Percentiles rank a stretch among this genome's conserved stretches.
These are phyloP conservation scores for Nephotettix cincticeps DNA, from an alignment of 1,140 invertebrate genomes.

Conservation along the genomic window DNA sequence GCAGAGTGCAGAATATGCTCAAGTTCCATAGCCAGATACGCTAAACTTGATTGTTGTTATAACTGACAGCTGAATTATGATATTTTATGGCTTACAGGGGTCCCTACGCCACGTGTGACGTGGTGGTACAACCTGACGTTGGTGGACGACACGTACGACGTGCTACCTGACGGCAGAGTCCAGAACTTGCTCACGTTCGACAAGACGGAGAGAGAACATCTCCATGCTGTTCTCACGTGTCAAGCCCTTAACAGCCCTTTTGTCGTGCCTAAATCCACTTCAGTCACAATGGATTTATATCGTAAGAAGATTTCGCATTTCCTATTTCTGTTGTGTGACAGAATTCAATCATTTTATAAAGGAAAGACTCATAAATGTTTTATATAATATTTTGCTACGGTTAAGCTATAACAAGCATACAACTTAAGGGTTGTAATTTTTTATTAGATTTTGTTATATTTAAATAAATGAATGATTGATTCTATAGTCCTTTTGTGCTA, in stretches of 20 bases:
- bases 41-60: too few species aligned
- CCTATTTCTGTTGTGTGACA: too few species aligned
- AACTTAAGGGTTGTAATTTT: too few species aligned
- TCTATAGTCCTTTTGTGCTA: too few species aligned
- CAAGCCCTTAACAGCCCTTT: constrained; percentile 77
- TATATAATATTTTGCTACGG: too few species aligned
- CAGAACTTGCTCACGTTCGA: constrained; percentile 65
- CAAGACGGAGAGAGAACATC: constrained; percentile 63
- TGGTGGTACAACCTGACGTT: constrained; percentile 76
- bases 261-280: constrained; percentile 67
- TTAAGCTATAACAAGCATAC: too few species aligned
- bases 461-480: too few species aligned
- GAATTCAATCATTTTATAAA: too few species aligned
- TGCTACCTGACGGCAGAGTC: constrained; percentile 61
- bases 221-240: constrained; percentile 68
- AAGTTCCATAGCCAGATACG: too few species aligned
- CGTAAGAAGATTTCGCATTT: constrained; percentile 57
- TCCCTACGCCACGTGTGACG: constrained; percentile 70
- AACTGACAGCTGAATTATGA: too few species aligned
- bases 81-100: constrained; percentile 63
- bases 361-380: too few species aligned
- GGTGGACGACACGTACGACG: constrained; percentile 66
- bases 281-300: constrained; percentile 74
- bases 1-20: constrained; percentile 66
- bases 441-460: too few species aligned